Evolutionary conservation across 2,888 invertebrate species (phyloP).

Genomic region (Sceliomorpha sp.): DNA sequence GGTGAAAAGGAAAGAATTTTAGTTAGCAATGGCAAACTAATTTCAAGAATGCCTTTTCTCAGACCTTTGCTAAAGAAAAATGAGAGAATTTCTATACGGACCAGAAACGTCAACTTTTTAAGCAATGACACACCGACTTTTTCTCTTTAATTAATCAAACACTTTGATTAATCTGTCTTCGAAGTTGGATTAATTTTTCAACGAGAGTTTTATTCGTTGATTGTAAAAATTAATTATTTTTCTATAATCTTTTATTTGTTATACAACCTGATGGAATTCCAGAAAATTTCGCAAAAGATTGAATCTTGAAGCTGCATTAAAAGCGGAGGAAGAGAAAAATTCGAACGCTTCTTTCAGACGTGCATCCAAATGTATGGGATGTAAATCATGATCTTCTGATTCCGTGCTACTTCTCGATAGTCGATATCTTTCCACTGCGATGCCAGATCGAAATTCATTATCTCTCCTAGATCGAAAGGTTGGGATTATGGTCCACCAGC

Average conservation of each 20-base stretch:
- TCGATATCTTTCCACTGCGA: slow-evolving; percentile 41
- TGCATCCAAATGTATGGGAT: slow-evolving; percentile 53
- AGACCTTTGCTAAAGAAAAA: too few relatives aligned
- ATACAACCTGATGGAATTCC: slow-evolving; percentile 16
- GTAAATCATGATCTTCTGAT: slow-evolving; percentile 52
- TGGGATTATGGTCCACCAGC: slow-evolving; percentile 42
- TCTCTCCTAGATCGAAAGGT: slow-evolving; percentile 33
- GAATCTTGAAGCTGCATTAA: slow-evolving; percentile 39
- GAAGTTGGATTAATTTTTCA: too few relatives aligned
- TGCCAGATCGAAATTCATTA: slow-evolving; percentile 50
- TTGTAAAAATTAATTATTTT: too few relatives aligned
- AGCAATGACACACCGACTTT: too few relatives aligned
- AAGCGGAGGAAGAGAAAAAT: slow-evolving; percentile 43
- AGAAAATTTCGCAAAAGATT: slow-evolving; percentile 24
- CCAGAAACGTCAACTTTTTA: too few relatives aligned
- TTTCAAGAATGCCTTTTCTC: slow-evolving; percentile 5
- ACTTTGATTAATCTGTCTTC: too few relatives aligned
- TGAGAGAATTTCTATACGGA: too few relatives aligned
- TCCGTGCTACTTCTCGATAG: slow-evolving; percentile 36
- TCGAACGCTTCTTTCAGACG: slow-evolving; percentile 37
- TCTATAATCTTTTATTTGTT: slow-evolving; percentile 28
- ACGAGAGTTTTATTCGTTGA: too few relatives aligned
- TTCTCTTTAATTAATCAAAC: too few relatives aligned
- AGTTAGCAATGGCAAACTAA: slow-evolving; percentile 10
- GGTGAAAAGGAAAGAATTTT: neutral